Conservation (phyloP, 1,140 invertebrate species). For the Potamilus streckersoni region DNA sequence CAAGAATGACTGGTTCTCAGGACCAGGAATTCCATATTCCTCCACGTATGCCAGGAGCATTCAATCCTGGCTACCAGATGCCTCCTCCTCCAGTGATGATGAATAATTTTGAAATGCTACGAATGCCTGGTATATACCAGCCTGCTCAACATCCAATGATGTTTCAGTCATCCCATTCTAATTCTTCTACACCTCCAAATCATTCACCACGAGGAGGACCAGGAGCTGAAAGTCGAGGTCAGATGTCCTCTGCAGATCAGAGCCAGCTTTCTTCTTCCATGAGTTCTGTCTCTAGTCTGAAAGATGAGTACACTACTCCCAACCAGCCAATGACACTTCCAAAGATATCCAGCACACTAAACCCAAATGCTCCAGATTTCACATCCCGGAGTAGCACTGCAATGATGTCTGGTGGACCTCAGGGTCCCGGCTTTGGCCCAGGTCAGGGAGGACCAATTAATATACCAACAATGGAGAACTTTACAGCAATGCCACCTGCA, state of each 20-base stretch:
- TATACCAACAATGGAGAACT: constrained; percentile 3
- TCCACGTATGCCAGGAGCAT: not conserved
- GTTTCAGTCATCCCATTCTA: constrained; percentile 23
- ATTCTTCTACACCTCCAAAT: constrained; percentile 35
- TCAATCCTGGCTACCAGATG: not conserved
- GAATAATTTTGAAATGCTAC: constrained; percentile 19
- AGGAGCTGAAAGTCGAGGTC: constrained; percentile 7
- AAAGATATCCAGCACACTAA: constrained; percentile 78
- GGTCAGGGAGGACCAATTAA: constrained; percentile 7
- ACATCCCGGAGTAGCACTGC: constrained; percentile 29
- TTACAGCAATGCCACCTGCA: constrained; percentile 9
- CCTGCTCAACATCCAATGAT: constrained; percentile 75
- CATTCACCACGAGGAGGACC: constrained; percentile 33
- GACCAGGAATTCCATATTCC: constrained; percentile 21
- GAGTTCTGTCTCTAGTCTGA: constrained; percentile 39
- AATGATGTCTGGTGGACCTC: constrained; percentile 17
- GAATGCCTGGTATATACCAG: constrained; percentile 7
- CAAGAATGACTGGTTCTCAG: constrained; percentile 46
- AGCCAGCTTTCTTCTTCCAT: constrained; percentile 34
- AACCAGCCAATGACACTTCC: constrained; percentile 66
- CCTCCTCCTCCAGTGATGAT: constrained; percentile 22
- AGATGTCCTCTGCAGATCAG: constrained; percentile 32
- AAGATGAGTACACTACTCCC: constrained; percentile 67
- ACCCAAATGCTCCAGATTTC: constrained; percentile 90
- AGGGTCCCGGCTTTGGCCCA: constrained; percentile 1